Conservation (phyloP, 1,140 invertebrate genomes). For the Drosophila bocki region DNA sequence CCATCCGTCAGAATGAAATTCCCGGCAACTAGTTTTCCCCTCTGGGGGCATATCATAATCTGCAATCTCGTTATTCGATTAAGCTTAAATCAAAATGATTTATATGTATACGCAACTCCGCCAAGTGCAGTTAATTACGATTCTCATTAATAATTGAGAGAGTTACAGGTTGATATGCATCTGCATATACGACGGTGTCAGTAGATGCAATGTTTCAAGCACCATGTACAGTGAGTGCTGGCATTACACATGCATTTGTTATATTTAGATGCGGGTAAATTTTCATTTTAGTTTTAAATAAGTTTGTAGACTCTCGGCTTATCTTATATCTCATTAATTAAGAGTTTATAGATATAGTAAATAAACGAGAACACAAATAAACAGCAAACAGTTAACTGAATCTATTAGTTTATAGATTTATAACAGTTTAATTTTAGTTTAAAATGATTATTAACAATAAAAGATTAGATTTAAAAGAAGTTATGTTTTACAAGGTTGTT, state of each 20-base stretch:
- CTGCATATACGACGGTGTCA: slow-evolving; percentile 24
- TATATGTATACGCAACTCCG: slow-evolving; percentile 53
- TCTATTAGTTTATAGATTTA: too few species aligned
- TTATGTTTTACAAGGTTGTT: too few species aligned
- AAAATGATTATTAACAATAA: too few species aligned
- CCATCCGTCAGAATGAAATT: slow-evolving; percentile 5
- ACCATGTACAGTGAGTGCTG: not conserved
- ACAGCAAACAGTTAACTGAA: too few species aligned
- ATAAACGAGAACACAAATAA: too few species aligned
- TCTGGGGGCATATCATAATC: slow-evolving; percentile 62
- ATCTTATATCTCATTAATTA: not conserved
- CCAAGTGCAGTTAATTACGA: slow-evolving; percentile 67
- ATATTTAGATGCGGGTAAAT: not conserved
- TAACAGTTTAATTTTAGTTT: too few species aligned
- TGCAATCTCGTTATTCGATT: slow-evolving; percentile 75
- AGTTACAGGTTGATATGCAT: slow-evolving; percentile 28
- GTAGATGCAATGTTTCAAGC: slow-evolving; percentile 17
- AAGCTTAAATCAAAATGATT: slow-evolving; percentile 77
- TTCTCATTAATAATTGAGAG: slow-evolving; percentile 70
- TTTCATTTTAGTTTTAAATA: not conserved
- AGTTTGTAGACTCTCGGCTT: too few species aligned
- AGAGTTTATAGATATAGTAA: too few species aligned
- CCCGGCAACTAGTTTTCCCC: slow-evolving; percentile 49
- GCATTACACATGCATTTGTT: not conserved
- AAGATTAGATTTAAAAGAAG: too few species aligned